Conservation (phyloP, 2,888 invertebrate species). For the Apocheima hispidaria region DNA sequence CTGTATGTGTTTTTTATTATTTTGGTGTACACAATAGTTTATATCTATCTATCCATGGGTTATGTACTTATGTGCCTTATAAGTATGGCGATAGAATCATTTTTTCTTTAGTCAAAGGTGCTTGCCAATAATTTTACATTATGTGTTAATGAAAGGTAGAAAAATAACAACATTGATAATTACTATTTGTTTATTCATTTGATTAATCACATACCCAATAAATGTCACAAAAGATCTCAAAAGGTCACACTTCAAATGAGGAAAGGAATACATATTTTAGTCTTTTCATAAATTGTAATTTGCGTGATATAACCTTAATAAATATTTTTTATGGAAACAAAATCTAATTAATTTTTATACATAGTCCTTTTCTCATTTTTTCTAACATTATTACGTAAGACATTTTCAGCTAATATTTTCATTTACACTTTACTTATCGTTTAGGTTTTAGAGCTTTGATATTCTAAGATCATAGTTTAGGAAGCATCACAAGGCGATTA, state of each 20-base stretch:
- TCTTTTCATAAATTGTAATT: not conserved
- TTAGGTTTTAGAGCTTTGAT: not conserved
- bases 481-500: not conserved
- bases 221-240: conserved; percentile 45
- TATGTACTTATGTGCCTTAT: too few species aligned
- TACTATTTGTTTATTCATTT: conserved; percentile 61
- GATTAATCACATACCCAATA: conserved; percentile 57
- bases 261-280: conserved; percentile 57
- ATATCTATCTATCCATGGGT: too few species aligned
- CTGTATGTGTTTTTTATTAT: too few species aligned
- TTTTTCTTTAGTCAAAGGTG: too few species aligned
- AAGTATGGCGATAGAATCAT: too few species aligned
- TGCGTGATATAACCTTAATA: conserved; percentile 1
- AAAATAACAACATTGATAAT: conserved; percentile 36
- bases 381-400: conserved; percentile 43
- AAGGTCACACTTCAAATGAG: conserved; percentile 70
- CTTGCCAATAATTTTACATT: not conserved
- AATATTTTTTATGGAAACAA: conserved; percentile 3
- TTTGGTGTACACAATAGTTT: too few species aligned
- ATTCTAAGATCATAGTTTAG: not conserved
- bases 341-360: conserved; percentile 16
- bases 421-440: not conserved
- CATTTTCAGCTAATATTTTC: conserved; percentile 27
- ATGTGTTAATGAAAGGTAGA: not conserved
- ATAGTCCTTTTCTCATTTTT: conserved; percentile 72